Percentiles rank a stretch among this genome's conserved stretches.
These are phyloP conservation scores for Drosophila azteca DNA, from an alignment of 1,140 invertebrate species.

Conservation along the genomic window DNA sequence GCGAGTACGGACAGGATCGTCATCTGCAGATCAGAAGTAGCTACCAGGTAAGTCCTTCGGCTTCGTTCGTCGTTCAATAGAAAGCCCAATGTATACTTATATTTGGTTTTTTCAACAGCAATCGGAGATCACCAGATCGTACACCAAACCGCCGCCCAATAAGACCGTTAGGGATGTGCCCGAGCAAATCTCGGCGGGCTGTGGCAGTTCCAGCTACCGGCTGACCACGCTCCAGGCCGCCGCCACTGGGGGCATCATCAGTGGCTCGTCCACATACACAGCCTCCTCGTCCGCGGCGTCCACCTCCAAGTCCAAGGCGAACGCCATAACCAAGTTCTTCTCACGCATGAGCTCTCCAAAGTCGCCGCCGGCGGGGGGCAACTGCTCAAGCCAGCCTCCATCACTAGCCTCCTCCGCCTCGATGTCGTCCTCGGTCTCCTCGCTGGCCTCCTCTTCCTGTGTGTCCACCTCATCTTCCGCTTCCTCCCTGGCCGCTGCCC, in stretches of 20 bases:
- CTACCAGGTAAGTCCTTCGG: conserved; percentile 84
- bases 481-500: conserved; percentile 70
- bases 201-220: conserved; percentile 68
- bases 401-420: conserved; percentile 71
- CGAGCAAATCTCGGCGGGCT: conserved; percentile 64
- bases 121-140: conserved; percentile 83
- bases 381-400: conserved; percentile 36
- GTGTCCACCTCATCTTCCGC: conserved; percentile 72
- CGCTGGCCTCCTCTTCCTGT: conserved; percentile 63
- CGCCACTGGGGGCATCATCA: conserved; percentile 9
- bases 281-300: conserved; percentile 36
- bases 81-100: not conserved
- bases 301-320: conserved; percentile 77
- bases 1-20: conserved; percentile 86
- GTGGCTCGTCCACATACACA: conserved; percentile 36
- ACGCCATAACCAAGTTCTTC: conserved; percentile 82
- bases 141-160: conserved; percentile 83
- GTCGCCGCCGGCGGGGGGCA: conserved; percentile 51
- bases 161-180: conserved; percentile 82
- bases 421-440: conserved; percentile 73
- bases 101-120: conserved; percentile 35
- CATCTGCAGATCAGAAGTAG: conserved; percentile 86
- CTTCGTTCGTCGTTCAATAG: not conserved
- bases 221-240: conserved; percentile 59
- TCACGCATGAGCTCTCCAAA: conserved; percentile 82